Evolutionary conservation across 1,140 invertebrate species (phyloP).

Genomic region (Asobara japonica): DNA sequence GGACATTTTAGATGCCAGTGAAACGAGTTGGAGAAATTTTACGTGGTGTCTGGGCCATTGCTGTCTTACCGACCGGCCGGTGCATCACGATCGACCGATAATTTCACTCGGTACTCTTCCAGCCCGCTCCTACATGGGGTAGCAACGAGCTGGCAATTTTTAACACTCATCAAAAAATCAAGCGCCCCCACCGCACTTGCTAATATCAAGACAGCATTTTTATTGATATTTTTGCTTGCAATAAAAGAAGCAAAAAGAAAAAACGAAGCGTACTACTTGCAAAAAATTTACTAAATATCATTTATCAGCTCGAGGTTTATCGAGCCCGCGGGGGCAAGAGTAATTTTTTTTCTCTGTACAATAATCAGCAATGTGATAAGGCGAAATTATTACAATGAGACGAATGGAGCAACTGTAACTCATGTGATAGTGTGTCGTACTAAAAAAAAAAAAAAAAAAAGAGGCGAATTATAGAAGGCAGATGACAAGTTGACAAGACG

Average conservation of each 20-base stretch:
- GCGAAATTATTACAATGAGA: not conserved
- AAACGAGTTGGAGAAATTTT: not conserved
- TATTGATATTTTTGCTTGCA: not conserved
- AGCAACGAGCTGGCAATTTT: not conserved
- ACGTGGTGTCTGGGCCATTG: not conserved
- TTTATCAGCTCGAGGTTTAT: not conserved
- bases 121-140: not conserved
- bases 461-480: not conserved
- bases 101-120: slow-evolving; percentile 5
- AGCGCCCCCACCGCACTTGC: not conserved
- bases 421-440: not conserved
- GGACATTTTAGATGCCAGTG: not conserved
- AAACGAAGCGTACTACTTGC: not conserved
- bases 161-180: not conserved
- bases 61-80: slow-evolving; percentile 26
- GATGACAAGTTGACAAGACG: slow-evolving; percentile 1
- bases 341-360: not conserved
- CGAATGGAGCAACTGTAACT: not conserved
- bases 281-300: not conserved
- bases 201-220: not conserved
- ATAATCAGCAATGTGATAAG: not conserved
- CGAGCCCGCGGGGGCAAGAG: not conserved
- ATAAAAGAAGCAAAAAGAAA: no score
- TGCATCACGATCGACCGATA: slow-evolving; percentile 22
- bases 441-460: no score